Evolutionary conservation across 1,140 invertebrate species (phyloP).

Genomic region (Orchestia grillus): DNA sequence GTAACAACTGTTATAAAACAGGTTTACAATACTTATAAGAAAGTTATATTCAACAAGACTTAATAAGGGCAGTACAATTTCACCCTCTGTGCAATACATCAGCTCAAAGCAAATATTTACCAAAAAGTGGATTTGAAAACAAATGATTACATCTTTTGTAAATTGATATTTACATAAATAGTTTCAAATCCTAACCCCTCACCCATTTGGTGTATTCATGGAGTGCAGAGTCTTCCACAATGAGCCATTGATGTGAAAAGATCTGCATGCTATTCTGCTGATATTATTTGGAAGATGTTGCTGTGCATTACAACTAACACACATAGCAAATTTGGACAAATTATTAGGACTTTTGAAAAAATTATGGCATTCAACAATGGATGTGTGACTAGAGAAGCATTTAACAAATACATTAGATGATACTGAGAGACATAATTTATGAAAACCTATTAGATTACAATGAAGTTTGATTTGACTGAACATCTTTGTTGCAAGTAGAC

Average conservation of each 20-base stretch:
- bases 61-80: too few species aligned
- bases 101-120: too few species aligned
- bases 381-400: not conserved
- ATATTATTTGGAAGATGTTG: not conserved
- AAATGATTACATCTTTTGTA: too few species aligned
- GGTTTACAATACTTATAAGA: too few species aligned
- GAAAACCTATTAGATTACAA: not conserved
- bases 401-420: not conserved
- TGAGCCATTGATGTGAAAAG: not conserved
- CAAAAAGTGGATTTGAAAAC: too few species aligned
- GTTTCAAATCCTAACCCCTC: not conserved
- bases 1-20: too few species aligned
- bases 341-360: not conserved
- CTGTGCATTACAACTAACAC: too few species aligned
- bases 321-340: too few species aligned
- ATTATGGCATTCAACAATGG: not conserved
- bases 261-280: conserved; percentile 10
- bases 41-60: too few species aligned
- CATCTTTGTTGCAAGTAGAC: too few species aligned
- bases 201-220: conserved; percentile 13
- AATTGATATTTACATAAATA: too few species aligned
- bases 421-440: not conserved
- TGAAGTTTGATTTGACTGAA: not conserved
- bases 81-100: too few species aligned
- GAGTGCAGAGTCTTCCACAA: conserved; percentile 28